These are phyloP conservation scores for Cerceris rybyensis DNA, from an alignment of 2,888 invertebrate species.

Conservation along the genomic window DNA sequence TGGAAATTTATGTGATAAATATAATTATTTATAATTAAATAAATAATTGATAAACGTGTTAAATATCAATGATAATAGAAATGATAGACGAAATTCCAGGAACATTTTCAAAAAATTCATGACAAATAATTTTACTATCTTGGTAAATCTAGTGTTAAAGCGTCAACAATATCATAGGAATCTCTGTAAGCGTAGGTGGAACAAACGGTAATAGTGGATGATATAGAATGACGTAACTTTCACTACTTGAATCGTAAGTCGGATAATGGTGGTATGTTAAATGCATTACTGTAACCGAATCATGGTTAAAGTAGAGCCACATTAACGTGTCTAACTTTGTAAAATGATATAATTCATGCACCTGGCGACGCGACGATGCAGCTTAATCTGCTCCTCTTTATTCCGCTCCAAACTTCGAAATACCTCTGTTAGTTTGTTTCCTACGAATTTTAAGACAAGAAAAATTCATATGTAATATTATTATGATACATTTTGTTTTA, in stretches of 20 bases:
- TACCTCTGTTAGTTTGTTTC: neutral
- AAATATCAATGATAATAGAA: no score
- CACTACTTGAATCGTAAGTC: constrained; percentile 22
- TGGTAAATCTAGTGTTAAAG: no score
- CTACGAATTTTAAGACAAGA: no score
- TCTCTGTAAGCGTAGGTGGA: neutral
- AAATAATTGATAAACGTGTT: no score
- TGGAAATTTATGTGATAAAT: no score
- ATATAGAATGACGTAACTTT: constrained; percentile 18
- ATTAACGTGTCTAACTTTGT: constrained; percentile 46
- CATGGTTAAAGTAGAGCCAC: constrained; percentile 34
- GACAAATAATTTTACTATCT: no score
- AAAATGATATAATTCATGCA: constrained; percentile 53
- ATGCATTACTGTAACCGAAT: constrained; percentile 34
- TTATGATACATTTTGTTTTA: no score
- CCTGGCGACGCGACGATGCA: constrained; percentile 22
- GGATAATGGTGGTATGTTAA: constrained; percentile 28
- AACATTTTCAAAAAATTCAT: no score
- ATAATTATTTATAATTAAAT: no score
- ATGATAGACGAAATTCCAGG: no score
- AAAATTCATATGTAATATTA: no score
- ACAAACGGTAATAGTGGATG: neutral
- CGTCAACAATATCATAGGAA: neutral
- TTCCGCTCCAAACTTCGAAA: constrained; percentile 29
- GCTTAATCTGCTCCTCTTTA: constrained; percentile 27